A percentile compares a stretch with the other conserved stretches of the same genome.
Conservation (phyloP, 2,113 vertebrate genomes). For the Halichoeres trimaculatus region DNA sequence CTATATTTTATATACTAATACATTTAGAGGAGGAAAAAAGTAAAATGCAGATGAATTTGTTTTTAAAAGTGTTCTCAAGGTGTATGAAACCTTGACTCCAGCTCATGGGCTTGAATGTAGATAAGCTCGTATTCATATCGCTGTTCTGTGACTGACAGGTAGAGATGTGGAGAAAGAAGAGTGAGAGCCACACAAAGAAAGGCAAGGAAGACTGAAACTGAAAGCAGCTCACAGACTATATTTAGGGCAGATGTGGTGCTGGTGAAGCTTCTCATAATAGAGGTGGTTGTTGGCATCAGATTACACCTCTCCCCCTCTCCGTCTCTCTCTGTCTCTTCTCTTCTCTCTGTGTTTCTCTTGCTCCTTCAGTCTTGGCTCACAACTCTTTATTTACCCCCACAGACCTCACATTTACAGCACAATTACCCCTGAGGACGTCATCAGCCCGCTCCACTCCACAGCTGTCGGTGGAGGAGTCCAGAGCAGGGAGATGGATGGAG, state of each 20-base stretch:
- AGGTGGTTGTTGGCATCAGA: conserved; percentile 73
- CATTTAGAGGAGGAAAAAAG: not conserved
- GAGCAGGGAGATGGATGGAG: not conserved
- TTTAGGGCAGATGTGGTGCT: conserved; percentile 79
- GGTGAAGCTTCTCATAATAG: conserved; percentile 59
- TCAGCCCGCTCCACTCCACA: conserved; percentile 77
- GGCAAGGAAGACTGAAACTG: conserved; percentile 81
- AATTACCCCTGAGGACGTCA: conserved; percentile 81
- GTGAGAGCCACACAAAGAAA: conserved; percentile 34
- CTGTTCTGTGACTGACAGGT: conserved; percentile 14
- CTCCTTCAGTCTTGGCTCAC: conserved; percentile 66
- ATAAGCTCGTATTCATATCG: not conserved
- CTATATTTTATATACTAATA: not conserved
- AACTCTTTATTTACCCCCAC: conserved; percentile 75
- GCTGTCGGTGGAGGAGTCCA: conserved; percentile 72
- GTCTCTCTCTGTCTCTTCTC: not conserved
- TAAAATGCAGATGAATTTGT: not conserved
- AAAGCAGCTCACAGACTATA: conserved; percentile 79
- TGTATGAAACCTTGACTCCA: conserved; percentile 9
- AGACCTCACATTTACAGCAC: conserved; percentile 74
- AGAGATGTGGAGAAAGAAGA: conserved; percentile 2
- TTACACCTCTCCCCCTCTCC: conserved; percentile 55
- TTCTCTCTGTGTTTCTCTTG: conserved; percentile 65
- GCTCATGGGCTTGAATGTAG: not conserved
- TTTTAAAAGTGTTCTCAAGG: not conserved